Conservation (phyloP, 2,797 vertebrate genomes). For the Eutrigla gurnardus region DNA sequence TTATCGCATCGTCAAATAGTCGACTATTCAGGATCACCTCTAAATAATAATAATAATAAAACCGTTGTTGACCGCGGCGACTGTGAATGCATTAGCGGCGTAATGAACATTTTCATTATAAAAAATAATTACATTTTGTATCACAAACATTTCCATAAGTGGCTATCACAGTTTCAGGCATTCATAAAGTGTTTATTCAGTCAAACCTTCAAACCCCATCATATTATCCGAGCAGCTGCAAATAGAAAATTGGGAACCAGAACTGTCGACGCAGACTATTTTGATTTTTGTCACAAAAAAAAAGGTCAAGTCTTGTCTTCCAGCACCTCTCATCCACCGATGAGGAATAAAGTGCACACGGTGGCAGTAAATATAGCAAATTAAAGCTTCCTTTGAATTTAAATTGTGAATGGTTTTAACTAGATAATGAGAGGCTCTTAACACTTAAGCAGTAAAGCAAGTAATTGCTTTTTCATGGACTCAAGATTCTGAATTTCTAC, state of each 20-base stretch:
- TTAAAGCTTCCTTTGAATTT: conserved; percentile 65
- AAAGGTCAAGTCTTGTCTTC: conserved; percentile 14
- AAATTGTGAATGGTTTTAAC: conserved; percentile 67
- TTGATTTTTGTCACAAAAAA: conserved; percentile 21
- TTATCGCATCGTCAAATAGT: too few relatives aligned
- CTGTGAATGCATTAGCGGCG: conserved; percentile 27
- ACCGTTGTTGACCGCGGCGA: conserved; percentile 1
- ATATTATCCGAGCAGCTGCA: conserved; percentile 9
- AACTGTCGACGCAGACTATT: background rate
- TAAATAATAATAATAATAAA: conserved; percentile 16
- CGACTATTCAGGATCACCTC: too few relatives aligned
- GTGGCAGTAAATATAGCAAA: conserved; percentile 72
- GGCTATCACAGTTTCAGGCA: background rate
- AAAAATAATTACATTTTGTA: conserved; percentile 29
- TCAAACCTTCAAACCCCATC: background rate
- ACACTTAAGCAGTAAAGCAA: conserved; percentile 82
- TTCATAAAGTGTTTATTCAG: background rate
- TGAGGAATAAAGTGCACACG: conserved; percentile 36
- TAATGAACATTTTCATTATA: conserved; percentile 32
- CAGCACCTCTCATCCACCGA: conserved; percentile 18
- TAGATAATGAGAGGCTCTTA: conserved; percentile 78
- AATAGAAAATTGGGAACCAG: conserved; percentile 1
- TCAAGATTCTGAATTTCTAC: conserved; percentile 80
- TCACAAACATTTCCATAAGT: background rate
- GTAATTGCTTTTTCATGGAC: conserved; percentile 85